Evolutionary conservation across 2,888 invertebrate species (phyloP), one percentile per base, ranked within the genome.

Genomic region (Ethmia dodecea): DNA sequence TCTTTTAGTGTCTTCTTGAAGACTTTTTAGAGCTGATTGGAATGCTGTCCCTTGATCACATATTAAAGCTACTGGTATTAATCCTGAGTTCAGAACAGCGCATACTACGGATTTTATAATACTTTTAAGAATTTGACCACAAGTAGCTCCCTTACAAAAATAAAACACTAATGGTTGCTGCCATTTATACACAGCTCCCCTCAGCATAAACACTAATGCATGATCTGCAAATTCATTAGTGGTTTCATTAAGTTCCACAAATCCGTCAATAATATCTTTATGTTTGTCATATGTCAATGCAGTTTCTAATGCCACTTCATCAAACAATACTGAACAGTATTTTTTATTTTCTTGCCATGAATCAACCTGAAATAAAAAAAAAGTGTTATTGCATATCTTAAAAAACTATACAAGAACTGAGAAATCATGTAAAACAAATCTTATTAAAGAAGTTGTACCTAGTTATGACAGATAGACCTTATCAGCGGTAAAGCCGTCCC

Each of bases 111-210:
- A 15, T 20, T 28, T 34, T 13, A 42, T 16, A 9, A 42, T 34
- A 9, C 13, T 12, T 35, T 38, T 35, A 9, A 38, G 16, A 25
- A 37, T 20, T 4, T 10, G 4, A 11, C 26, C 14, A n/a, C 25
- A 15, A n/a, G 27, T 37, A 5, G 37, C 34, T 5, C 45, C 38
- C 26, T 35, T 13, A 11, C 38, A 40, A 18, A 37, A 45, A 26
- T 45, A 45, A 28, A 28, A 45, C 10, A 38, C 45, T 3, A 43
- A 6, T 12, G 39, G 43, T 29, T 45, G 40, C 28, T 43, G 40
- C 37, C 37, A 38, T 11, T 40, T 40, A 9, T 16, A 24, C 3
- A 34, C 27, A 5, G 33, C 34, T 14, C 45, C 45, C 22, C 40
- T 14, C 11, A 45, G 6, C 38, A 44, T 38, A 25, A 44, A 41